Conservation (phyloP, 2,888 invertebrate genomes). For the Proisotoma minuta region DNA sequence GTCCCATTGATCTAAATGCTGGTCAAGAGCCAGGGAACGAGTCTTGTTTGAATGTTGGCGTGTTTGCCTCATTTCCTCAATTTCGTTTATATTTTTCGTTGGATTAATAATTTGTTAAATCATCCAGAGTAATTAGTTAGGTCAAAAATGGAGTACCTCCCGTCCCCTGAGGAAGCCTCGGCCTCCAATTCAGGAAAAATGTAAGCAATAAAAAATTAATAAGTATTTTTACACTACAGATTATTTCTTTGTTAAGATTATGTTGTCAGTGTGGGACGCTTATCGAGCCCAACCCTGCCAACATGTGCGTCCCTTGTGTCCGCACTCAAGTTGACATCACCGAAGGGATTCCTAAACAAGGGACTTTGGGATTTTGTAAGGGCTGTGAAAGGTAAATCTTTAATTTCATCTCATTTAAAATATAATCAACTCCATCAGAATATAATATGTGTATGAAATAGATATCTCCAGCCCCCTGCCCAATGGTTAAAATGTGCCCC, state of each 20-base stretch:
- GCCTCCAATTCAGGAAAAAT: constrained; percentile 22
- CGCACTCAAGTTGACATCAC: constrained; percentile 90
- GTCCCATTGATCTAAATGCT: too few species aligned
- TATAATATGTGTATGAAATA: constrained; percentile 46
- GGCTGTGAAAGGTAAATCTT: constrained; percentile 76
- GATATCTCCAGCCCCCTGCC: constrained; percentile 83
- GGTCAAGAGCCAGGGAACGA: too few species aligned
- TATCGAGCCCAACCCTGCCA: constrained; percentile 92
- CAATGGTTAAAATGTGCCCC: constrained; percentile 80
- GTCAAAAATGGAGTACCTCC: constrained; percentile 34
- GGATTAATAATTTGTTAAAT: too few species aligned
- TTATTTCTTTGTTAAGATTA: constrained; percentile 56
- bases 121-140: too few species aligned
- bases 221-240: not conserved
- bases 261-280: constrained; percentile 91
- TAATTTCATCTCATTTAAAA: not conserved
- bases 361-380: constrained; percentile 80
- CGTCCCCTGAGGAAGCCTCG: constrained; percentile 20
- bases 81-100: too few species aligned
- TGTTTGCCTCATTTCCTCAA: too few species aligned
- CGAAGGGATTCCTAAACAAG: constrained; percentile 92
- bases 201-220: constrained; percentile 16
- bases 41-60: too few species aligned
- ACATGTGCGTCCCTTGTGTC: constrained; percentile 95
- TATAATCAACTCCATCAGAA: not conserved